These are phyloP conservation scores for Drosophila novamexicana DNA, from an alignment of 1,140 invertebrate species.

Conservation along the genomic window DNA sequence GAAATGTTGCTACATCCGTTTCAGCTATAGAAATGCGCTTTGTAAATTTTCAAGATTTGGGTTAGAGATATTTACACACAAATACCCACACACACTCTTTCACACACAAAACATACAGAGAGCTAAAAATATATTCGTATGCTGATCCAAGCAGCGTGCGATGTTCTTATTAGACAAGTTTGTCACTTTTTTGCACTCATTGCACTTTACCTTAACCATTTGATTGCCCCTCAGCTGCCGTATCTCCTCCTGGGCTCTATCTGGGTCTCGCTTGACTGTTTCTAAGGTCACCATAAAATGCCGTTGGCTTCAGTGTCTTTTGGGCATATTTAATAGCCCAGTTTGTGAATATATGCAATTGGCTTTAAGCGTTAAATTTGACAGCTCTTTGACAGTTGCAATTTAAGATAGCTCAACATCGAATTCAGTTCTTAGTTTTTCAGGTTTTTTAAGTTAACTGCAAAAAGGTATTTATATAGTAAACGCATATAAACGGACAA, in stretches of 20 bases:
- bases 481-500: too few species aligned
- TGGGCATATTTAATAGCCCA: slow-evolving; percentile 25
- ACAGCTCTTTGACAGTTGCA: slow-evolving; percentile 2
- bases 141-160: slow-evolving; percentile 13
- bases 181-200: slow-evolving; percentile 23
- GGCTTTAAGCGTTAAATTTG: slow-evolving; percentile 1
- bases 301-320: background rate
- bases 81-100: slow-evolving; percentile 17
- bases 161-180: slow-evolving; percentile 34
- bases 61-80: slow-evolving; percentile 64
- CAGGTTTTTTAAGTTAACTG: too few species aligned
- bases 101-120: background rate
- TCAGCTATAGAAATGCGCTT: slow-evolving; percentile 55
- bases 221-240: background rate
- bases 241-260: background rate
- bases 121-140: background rate
- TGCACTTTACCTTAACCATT: slow-evolving; percentile 28
- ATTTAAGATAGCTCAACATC: background rate
- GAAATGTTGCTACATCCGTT: background rate
- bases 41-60: slow-evolving; percentile 76
- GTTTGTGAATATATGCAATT: slow-evolving; percentile 2
- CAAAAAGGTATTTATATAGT: too few species aligned
- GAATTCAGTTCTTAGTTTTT: too few species aligned
- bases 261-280: background rate
- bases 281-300: slow-evolving; percentile 24